Evolutionary conservation across 1,140 invertebrate genomes (phyloP), one percentile per base, ranked within the genome.

Genomic region (Halesus radiatus): DNA sequence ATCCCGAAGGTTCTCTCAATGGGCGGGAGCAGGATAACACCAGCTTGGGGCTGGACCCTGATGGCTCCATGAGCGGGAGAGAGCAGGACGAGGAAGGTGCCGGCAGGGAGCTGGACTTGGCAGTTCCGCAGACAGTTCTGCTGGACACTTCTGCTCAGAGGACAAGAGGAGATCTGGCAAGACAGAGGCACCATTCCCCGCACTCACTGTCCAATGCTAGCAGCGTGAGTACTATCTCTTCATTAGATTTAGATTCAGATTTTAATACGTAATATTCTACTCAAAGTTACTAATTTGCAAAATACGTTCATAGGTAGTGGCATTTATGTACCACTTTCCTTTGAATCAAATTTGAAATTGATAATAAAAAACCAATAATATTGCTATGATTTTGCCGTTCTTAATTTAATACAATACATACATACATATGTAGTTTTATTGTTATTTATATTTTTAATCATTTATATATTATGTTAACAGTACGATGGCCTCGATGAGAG

Each of bases 101-200:
- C 8, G 83, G 72, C 3, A 84, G 96, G 84, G 96, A 96, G 87
- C 89, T 97, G 81, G 96, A 97, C 88, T 92, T 94, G 78, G 96
- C 95, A 1, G 94, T 98, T 80, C 96, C 96, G 29, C 92, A 92
- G 84, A 92, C 92, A 8, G 93, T 94, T 85, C 91, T 98, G 22
- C 90, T 98, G 23, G 97, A 98, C 86, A 95, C 94, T 80, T 95
- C 96, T 10, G 95, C 94, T 13, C 95, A 93, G 83, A 96, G 96
- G 89, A 94, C 94, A 50, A 97, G 97, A 88, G 96, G 96, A 18
- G 96, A 97, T 87, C 89, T 98, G 80, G 96, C 93, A 5, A 64
- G 92, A 85, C 84, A 91, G 88, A 84, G 88, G 54, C 88, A 87
- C 83, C 88, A 89, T 84, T 88, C 87, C 60, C 88, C 88, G 78